Percentiles rank a stretch among this genome's conserved stretches.
Conservation (phyloP, 2,888 invertebrate species). For the Galerucella nymphaeae region DNA sequence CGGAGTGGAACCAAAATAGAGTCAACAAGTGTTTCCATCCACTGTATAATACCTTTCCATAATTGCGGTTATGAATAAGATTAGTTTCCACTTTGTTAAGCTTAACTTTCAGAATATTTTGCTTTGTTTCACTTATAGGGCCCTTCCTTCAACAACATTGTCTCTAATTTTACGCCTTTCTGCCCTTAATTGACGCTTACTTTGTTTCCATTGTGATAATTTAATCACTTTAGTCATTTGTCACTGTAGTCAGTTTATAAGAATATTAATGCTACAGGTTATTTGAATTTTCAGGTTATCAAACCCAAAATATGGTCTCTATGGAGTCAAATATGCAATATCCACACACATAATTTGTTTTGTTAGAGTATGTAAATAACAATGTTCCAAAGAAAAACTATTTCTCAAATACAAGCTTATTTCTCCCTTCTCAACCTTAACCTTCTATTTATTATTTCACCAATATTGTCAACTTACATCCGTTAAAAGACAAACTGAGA, state of each 20-base stretch:
- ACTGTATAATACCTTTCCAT: conserved; percentile 54
- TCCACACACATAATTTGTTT: too few relatives aligned
- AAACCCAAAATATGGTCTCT: neutral
- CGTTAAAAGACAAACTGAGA: conserved; percentile 24
- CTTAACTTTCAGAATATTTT: conserved; percentile 55
- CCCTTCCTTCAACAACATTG: conserved; percentile 41
- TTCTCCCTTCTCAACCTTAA: neutral
- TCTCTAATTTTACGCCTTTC: conserved; percentile 32
- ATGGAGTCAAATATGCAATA: too few relatives aligned
- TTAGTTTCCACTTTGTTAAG: conserved; percentile 59
- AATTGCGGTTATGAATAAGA: conserved; percentile 59
- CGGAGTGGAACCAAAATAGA: conserved; percentile 28
- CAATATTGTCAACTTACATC: conserved; percentile 6
- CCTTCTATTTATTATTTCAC: conserved; percentile 10
- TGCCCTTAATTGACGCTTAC: conserved; percentile 37
- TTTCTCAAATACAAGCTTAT: neutral
- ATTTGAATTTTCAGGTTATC: neutral
- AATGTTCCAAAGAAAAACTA: neutral
- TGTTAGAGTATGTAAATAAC: too few relatives aligned
- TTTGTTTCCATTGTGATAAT: conserved; percentile 35
- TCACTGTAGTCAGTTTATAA: neutral
- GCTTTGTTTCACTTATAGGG: conserved; percentile 55
- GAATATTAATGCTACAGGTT: neutral
- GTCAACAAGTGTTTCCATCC: conserved; percentile 55
- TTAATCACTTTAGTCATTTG: conserved; percentile 26